Percentiles rank a stretch among this genome's conserved stretches.
Evolutionary conservation across 2,113 vertebrate species (phyloP).

Genomic region (Delphinapterus leucas): DNA sequence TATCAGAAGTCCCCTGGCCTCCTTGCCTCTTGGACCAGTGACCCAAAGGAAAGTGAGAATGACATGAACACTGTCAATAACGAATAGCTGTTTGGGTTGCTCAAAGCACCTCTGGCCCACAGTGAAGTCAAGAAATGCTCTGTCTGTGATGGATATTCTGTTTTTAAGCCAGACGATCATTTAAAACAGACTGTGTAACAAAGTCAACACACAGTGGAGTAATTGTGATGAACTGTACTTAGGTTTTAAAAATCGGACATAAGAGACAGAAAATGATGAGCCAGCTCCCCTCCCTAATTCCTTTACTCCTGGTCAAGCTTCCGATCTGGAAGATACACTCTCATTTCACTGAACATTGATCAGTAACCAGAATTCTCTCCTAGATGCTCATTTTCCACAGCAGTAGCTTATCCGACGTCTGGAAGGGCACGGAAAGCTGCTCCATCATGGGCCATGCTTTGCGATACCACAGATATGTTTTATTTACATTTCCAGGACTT

Average conservation of each 20-base stretch:
- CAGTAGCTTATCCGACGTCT: background rate
- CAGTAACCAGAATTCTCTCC: background rate
- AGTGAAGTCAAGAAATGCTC: background rate
- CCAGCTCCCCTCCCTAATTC: background rate
- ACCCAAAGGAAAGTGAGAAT: background rate
- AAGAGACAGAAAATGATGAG: background rate
- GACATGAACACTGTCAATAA: background rate
- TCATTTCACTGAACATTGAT: fast-evolving
- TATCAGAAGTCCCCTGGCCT: background rate
- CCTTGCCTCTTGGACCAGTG: background rate
- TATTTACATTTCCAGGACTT: background rate
- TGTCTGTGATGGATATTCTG: background rate
- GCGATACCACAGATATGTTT: background rate
- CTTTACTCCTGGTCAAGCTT: background rate
- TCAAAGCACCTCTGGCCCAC: background rate
- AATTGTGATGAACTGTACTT: background rate
- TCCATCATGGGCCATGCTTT: background rate
- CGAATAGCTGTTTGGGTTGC: background rate
- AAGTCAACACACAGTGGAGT: too few species aligned
- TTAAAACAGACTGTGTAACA: background rate
- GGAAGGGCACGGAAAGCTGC: background rate
- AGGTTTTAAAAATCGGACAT: background rate
- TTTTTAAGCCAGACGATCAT: background rate
- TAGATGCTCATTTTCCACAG: background rate
- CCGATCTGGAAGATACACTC: background rate